Percentiles rank a stretch among this genome's conserved stretches.
These are phyloP conservation scores for Micrastur ruficollis DNA, from an alignment of 2,797 vertebrate species.

Conservation along the genomic window DNA sequence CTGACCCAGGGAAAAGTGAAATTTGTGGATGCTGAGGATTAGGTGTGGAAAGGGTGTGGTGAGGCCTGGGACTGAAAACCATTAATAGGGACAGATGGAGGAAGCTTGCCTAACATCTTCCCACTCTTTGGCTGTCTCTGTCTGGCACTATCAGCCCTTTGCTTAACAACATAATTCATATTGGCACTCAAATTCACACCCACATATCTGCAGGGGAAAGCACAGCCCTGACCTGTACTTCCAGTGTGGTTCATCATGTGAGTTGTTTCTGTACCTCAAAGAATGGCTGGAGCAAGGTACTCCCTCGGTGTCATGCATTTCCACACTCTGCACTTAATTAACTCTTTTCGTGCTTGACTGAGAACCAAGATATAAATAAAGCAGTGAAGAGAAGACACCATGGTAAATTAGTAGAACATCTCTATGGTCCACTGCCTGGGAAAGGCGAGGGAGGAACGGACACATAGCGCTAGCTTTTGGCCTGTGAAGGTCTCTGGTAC, in stretches of 20 bases:
- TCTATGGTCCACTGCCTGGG: conserved; percentile 29
- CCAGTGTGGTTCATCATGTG: background rate
- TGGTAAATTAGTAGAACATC: background rate
- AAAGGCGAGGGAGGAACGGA: background rate
- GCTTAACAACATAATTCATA: background rate
- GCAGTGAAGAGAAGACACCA: background rate
- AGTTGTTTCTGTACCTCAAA: background rate
- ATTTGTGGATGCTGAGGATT: background rate
- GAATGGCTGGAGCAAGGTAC: background rate
- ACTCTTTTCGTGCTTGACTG: background rate
- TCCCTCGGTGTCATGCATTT: background rate
- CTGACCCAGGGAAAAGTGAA: background rate
- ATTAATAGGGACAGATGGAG: background rate
- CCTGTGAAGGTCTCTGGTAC: background rate
- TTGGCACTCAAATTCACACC: conserved; percentile 20
- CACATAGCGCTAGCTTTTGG: background rate
- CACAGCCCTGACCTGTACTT: background rate
- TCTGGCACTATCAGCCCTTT: conserved; percentile 24
- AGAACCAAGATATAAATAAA: background rate
- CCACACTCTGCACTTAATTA: conserved; percentile 1
- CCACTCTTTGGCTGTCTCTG: conserved; percentile 1
- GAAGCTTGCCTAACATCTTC: conserved; percentile 3
- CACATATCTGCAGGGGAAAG: background rate
- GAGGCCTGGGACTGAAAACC: background rate
- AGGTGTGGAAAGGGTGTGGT: background rate